These are phyloP conservation scores for Formica selysi DNA, from an alignment of 1,140 invertebrate species.

Conservation along the genomic window DNA sequence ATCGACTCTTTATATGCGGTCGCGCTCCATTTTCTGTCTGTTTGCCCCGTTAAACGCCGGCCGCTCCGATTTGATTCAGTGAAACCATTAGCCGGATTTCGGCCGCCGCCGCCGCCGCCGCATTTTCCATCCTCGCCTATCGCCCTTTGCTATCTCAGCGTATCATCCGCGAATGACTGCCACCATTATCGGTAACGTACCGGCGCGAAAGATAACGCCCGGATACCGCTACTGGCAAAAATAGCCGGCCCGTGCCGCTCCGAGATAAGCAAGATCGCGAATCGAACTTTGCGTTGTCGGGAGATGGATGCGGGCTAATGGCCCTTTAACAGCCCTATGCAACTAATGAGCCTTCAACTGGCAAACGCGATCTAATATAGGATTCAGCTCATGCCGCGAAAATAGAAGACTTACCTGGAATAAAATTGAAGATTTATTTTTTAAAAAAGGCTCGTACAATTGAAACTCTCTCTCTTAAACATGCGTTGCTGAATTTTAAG, in stretches of 20 bases:
- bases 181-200: conserved; percentile 71
- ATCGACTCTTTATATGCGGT: conserved; percentile 87
- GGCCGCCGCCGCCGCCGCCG: conserved; percentile 67
- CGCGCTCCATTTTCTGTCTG: conserved; percentile 87
- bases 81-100: conserved; percentile 85
- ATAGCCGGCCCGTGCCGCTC: conserved; percentile 56
- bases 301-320: conserved; percentile 46
- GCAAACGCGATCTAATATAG: background rate
- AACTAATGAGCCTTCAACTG: background rate
- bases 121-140: conserved; percentile 77
- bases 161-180: conserved; percentile 74
- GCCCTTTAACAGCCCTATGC: conserved; percentile 24
- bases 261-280: conserved; percentile 67
- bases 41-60: conserved; percentile 85
- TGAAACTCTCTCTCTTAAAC: background rate
- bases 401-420: background rate
- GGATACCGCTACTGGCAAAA: conserved; percentile 61
- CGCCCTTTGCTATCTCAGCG: conserved; percentile 67
- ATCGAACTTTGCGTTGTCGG: conserved; percentile 14
- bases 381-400: background rate
- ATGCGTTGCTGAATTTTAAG: background rate
- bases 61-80: conserved; percentile 82
- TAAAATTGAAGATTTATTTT: background rate
- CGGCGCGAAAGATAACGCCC: conserved; percentile 74
- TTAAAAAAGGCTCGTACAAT: background rate